phyloP scores from a whole-genome alignment of 2,888 invertebrate species.

The Hypomecis atomaria region DNA sequence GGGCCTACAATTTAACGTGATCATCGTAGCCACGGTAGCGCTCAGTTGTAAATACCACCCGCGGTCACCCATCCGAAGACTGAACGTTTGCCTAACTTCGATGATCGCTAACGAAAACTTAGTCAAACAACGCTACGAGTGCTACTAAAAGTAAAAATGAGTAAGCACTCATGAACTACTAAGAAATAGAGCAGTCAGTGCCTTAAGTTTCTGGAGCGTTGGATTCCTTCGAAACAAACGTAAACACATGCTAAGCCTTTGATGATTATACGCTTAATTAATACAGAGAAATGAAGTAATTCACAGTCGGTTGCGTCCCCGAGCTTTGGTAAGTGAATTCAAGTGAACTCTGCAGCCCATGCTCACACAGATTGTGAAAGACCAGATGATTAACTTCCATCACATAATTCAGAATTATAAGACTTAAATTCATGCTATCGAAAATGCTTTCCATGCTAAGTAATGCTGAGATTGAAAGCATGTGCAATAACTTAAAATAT shows the following conservation, averaged over 20 bases:
- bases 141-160: too few species aligned
- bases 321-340: slow-evolving; percentile 57
- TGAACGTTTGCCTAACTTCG: too few species aligned
- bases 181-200: slow-evolving; percentile 3
- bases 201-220: slow-evolving; percentile 4
- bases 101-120: too few species aligned
- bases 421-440: not conserved
- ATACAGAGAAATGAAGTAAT: slow-evolving; percentile 61
- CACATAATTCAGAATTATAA: not conserved
- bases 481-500: too few species aligned
- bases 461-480: too few species aligned
- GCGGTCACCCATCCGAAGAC: too few species aligned
- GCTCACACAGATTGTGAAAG: not conserved
- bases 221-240: slow-evolving; percentile 29
- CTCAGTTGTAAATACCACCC: too few species aligned
- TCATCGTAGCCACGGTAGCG: too few species aligned
- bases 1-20: too few species aligned
- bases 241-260: slow-evolving; percentile 44
- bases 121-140: too few species aligned
- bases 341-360: slow-evolving; percentile 43
- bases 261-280: slow-evolving; percentile 61
- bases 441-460: too few species aligned
- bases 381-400: not conserved
- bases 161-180: not conserved
- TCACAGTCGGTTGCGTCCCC: slow-evolving; percentile 56